Conservation (phyloP, 2,113 vertebrate genomes). For the Laterallus jamaicensis region DNA sequence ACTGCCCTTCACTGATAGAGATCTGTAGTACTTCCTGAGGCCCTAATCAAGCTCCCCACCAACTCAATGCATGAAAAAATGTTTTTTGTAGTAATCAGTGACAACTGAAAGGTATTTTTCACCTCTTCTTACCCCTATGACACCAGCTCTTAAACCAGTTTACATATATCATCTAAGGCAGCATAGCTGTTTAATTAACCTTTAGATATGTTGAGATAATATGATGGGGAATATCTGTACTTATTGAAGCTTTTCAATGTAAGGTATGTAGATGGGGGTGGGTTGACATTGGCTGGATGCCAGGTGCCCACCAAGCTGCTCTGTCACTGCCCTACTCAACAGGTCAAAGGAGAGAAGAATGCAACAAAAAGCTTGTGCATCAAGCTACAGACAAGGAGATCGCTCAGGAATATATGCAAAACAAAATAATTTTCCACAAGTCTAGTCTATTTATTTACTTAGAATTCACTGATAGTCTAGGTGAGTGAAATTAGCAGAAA, state of each 20-base stretch:
- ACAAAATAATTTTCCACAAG: not conserved
- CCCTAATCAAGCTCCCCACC: not conserved
- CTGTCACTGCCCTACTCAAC: not conserved
- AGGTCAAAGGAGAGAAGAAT: not conserved
- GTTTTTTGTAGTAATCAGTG: not conserved
- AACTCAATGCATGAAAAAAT: not conserved
- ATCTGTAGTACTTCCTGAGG: not conserved
- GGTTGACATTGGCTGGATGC: not conserved
- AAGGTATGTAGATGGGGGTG: not conserved
- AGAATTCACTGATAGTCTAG: not conserved
- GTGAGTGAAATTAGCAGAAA: not conserved
- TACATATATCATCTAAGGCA: not conserved
- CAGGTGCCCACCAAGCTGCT: not conserved
- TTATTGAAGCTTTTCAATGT: not conserved
- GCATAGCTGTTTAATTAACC: accelerated
- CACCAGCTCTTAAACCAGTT: not conserved
- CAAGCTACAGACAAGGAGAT: not conserved
- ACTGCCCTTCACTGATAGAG: accelerated
- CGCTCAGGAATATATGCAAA: not conserved
- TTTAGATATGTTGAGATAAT: not conserved
- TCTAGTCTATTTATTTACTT: not conserved
- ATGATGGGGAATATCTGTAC: not conserved
- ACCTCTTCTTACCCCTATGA: not conserved
- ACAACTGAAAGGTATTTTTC: not conserved
- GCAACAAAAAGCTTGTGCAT: accelerated